phyloP scores from a whole-genome alignment of 2,888 invertebrate species.

The Idaea aversata region DNA sequence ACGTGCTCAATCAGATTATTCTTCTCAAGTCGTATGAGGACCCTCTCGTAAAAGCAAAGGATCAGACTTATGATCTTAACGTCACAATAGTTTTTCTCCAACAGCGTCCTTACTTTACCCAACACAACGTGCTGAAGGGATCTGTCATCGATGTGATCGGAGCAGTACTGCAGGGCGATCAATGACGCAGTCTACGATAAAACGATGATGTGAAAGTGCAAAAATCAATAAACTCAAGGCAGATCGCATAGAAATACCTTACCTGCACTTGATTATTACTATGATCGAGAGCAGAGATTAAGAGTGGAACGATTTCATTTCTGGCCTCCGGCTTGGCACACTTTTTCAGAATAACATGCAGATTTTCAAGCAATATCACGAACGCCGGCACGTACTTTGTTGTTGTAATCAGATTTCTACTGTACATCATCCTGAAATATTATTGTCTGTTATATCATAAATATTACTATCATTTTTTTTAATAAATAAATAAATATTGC shows the following conservation, averaged over 20 bases:
- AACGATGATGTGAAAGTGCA: not conserved
- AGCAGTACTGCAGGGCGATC: conserved; percentile 91
- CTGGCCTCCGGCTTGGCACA: conserved; percentile 89
- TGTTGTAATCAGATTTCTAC: conserved; percentile 85
- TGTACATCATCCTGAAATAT: conserved; percentile 28
- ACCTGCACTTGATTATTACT: conserved; percentile 95
- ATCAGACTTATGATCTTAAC: conserved; percentile 89
- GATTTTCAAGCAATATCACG: conserved; percentile 92
- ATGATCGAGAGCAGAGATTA: conserved; percentile 93
- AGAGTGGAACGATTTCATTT: conserved; percentile 90
- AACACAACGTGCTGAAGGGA: conserved; percentile 89
- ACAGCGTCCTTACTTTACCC: conserved; percentile 89
- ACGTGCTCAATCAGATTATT: conserved; percentile 94
- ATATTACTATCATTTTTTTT: too few relatives aligned
- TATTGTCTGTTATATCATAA: too few relatives aligned
- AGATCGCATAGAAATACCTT: not conserved
- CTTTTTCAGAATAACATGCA: conserved; percentile 93
- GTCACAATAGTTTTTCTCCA: conserved; percentile 89
- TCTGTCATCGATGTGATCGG: conserved; percentile 90
- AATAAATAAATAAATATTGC: too few relatives aligned
- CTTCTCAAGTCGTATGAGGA: conserved; percentile 91
- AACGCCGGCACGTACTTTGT: conserved; percentile 92
- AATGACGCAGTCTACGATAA: conserved; percentile 50
- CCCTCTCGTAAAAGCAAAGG: conserved; percentile 88
- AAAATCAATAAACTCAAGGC: not conserved